A percentile compares a stretch with the other conserved stretches of the same genome.
Evolutionary conservation across 2,113 vertebrate genomes (phyloP).

Genomic region (Tragelaphus imberbis): DNA sequence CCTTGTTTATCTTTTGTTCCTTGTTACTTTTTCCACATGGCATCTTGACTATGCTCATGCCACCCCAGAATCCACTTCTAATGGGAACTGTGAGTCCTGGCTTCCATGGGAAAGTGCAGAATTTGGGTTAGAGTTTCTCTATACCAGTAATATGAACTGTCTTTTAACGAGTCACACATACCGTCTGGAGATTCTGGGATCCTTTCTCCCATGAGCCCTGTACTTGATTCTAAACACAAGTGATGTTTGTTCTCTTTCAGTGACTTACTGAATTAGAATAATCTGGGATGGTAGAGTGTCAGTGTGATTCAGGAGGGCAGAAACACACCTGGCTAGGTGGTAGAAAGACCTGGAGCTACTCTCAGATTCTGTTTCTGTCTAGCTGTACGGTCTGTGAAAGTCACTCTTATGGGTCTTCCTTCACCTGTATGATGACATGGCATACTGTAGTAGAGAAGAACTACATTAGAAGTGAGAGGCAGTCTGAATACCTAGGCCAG

Average conservation of each 20-base stretch:
- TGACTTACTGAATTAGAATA: neutral
- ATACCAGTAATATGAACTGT: neutral
- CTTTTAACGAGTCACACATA: neutral
- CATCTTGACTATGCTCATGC: neutral
- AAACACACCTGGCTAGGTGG: neutral
- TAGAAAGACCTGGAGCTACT: neutral
- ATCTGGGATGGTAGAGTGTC: neutral
- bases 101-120: neutral
- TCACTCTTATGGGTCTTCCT: neutral
- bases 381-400: neutral
- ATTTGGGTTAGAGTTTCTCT: neutral
- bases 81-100: neutral
- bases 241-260: neutral
- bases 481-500: neutral
- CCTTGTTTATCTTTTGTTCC: neutral
- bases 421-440: neutral
- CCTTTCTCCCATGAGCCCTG: neutral
- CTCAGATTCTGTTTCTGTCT: neutral
- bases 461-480: neutral
- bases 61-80: neutral
- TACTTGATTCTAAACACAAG: neutral
- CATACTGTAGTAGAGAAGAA: neutral
- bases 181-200: neutral
- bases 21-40: neutral
- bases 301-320: neutral